Percentiles rank a stretch among this genome's conserved stretches.
Conservation (phyloP, 2,888 invertebrate species). For the Ophraella communa region DNA sequence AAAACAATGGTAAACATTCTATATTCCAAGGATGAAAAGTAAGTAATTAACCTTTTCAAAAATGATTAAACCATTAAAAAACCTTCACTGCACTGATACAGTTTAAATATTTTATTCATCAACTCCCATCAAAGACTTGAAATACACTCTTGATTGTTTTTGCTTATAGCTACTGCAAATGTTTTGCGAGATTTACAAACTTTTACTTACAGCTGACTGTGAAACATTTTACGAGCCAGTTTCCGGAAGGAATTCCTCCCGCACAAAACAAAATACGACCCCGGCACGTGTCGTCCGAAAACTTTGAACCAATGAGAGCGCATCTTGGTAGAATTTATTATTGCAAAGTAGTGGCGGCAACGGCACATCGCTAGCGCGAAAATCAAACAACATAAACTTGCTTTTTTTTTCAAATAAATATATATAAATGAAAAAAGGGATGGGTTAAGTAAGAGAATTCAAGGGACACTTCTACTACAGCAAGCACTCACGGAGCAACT, state of each 20-base stretch:
- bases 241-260: constrained; percentile 26
- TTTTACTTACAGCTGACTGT: constrained; percentile 22
- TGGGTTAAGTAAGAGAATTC: constrained; percentile 2
- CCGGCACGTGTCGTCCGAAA: constrained; percentile 42
- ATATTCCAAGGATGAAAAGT: too few species aligned
- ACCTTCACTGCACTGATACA: too few species aligned
- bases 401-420: too few species aligned
- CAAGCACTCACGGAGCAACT: constrained; percentile 35
- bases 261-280: constrained; percentile 31
- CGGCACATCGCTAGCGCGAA: constrained; percentile 43
- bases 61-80: too few species aligned
- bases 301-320: constrained; percentile 42
- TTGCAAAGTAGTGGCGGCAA: constrained; percentile 51
- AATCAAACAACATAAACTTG: too few species aligned
- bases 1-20: too few species aligned
- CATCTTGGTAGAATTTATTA: constrained; percentile 45
- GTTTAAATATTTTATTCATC: too few species aligned
- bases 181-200: not conserved
- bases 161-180: not conserved
- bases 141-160: too few species aligned
- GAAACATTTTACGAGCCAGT: constrained; percentile 24
- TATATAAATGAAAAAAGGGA: too few species aligned
- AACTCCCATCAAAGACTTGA: too few species aligned
- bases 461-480: constrained; percentile 39
- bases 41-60: too few species aligned